Evolutionary conservation across 2,113 vertebrate species (phyloP).

Genomic region (Tichodroma muraria): DNA sequence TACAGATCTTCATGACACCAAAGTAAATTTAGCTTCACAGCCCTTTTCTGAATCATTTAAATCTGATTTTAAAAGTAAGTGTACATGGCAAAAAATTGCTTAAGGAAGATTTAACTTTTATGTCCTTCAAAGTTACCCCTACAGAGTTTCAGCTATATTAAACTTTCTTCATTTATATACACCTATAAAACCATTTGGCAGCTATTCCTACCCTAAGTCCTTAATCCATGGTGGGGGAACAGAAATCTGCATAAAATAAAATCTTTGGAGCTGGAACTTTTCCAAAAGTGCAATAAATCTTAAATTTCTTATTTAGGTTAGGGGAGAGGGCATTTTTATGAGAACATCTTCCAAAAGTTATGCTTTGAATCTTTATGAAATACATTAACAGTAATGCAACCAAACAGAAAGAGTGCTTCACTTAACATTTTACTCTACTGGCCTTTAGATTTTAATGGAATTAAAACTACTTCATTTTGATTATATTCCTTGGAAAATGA

Average conservation of each 20-base stretch:
- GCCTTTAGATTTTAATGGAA: not conserved
- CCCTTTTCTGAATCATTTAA: not conserved
- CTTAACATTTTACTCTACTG: not conserved
- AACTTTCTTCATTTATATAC: not conserved
- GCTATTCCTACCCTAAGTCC: not conserved
- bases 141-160: not conserved
- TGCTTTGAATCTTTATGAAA: not conserved
- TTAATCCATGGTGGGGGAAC: not conserved
- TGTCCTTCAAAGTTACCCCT: not conserved
- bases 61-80: not conserved
- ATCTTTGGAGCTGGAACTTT: not conserved
- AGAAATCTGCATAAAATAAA: not conserved
- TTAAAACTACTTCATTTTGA: not conserved
- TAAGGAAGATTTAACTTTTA: not conserved
- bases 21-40: constrained; percentile 2
- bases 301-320: not conserved
- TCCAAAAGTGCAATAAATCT: not conserved
- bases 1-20: not conserved
- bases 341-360: not conserved
- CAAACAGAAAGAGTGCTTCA: not conserved
- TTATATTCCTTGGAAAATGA: not conserved
- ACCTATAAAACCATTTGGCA: not conserved
- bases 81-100: not conserved
- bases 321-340: not conserved
- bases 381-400: not conserved